Conservation (phyloP, 2,797 vertebrate species). For the Aphelocoma californica region DNA sequence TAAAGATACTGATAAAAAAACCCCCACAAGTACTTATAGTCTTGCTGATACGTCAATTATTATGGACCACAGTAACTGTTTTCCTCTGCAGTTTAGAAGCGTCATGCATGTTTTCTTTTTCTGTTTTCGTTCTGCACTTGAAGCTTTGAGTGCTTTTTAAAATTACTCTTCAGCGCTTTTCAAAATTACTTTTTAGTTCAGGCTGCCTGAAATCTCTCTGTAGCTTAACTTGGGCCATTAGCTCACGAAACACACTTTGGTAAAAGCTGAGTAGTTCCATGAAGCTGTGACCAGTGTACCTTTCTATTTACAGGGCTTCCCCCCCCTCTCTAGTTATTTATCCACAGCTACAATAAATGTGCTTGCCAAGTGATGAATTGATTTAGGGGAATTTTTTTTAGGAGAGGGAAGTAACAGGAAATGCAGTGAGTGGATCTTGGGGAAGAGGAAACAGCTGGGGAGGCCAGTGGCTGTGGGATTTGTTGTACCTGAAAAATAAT, state of each 20-base stretch:
- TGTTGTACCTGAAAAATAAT: constrained; percentile 13
- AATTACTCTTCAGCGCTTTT: not conserved
- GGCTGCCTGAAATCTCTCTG: not conserved
- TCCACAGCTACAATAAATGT: not conserved
- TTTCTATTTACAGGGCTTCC: not conserved
- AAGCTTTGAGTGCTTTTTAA: not conserved
- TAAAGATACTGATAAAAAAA: not conserved
- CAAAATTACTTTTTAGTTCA: not conserved
- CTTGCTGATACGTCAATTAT: not conserved
- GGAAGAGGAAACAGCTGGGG: constrained; percentile 32
- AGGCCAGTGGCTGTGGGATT: not conserved
- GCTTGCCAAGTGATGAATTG: not conserved
- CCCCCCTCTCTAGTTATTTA: not conserved
- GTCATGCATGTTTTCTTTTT: not conserved
- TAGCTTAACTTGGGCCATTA: not conserved
- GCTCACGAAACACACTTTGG: not conserved
- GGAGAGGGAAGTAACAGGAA: constrained; percentile 1
- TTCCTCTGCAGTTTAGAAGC: not conserved
- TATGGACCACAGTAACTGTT: not conserved
- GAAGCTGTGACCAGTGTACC: not conserved
- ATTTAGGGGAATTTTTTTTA: not conserved
- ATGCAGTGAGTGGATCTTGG: not conserved
- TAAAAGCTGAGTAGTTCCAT: not conserved
- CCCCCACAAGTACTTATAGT: not conserved
- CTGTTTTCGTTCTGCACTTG: not conserved